phyloP scores from a whole-genome alignment of 2,888 invertebrate species.

The Phanerotoma sp. region DNA sequence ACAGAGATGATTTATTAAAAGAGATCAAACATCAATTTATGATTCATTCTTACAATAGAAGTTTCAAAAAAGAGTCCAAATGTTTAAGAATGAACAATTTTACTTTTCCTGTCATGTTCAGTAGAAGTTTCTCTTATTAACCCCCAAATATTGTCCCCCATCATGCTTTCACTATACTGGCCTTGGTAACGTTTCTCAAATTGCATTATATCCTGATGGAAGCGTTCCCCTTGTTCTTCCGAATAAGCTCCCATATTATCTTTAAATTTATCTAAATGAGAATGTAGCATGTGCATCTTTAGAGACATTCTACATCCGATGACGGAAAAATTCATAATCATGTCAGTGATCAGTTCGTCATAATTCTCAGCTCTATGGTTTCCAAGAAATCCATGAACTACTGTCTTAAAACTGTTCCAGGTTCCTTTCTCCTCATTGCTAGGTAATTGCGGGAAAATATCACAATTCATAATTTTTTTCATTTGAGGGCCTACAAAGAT shows the following conservation, averaged over 20 bases:
- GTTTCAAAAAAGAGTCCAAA: slow-evolving; percentile 18
- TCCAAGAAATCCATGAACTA: slow-evolving; percentile 32
- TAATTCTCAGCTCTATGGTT: slow-evolving; percentile 42
- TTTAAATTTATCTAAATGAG: slow-evolving; percentile 38
- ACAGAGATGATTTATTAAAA: no score
- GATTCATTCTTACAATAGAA: no score
- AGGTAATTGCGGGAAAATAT: slow-evolving; percentile 30
- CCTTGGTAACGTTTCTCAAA: slow-evolving; percentile 38
- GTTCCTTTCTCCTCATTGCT: slow-evolving; percentile 23
- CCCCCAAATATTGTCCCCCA: slow-evolving; percentile 36
- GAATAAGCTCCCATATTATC: no score
- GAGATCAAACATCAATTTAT: no score
- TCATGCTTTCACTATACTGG: slow-evolving; percentile 35
- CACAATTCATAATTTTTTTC: slow-evolving; percentile 29
- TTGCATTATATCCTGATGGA: slow-evolving; percentile 40
- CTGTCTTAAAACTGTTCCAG: slow-evolving; percentile 27
- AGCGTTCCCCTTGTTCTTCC: slow-evolving; percentile 44
- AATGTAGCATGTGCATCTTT: slow-evolving; percentile 43
- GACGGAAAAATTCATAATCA: no score
- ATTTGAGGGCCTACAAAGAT: slow-evolving; percentile 40
- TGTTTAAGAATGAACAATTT: slow-evolving; percentile 23
- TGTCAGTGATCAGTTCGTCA: no score
- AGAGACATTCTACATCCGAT: no score
- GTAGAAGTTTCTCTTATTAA: slow-evolving; percentile 28
- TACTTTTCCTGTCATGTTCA: slow-evolving; percentile 21